Evolutionary conservation across 2,888 invertebrate genomes (phyloP), one percentile per base, ranked within the genome.

Genomic region (Nesidiocoris tenuis): DNA sequence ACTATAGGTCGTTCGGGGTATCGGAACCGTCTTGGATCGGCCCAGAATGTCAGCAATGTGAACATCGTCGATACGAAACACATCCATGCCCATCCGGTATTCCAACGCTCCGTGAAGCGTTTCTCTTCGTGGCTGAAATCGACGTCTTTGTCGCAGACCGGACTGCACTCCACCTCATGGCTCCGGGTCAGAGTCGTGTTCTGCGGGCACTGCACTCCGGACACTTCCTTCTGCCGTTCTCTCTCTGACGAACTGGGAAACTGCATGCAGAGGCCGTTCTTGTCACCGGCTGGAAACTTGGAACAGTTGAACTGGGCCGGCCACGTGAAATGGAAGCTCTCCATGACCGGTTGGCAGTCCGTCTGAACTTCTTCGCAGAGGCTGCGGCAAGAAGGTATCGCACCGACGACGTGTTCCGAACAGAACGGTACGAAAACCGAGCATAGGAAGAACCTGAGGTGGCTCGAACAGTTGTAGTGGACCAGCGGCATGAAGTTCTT

Each of bases 1-100:
- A 96, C 90, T 56, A 95, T 92, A 0, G 96, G 96, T 61, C 96
- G 87, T 82, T 96, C 96, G 0, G 97, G 97, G 85, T 96, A 97
- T 57, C 76, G 66, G 83, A 96, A 98, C 71, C 97, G 86, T 55
- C 90, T 88, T 25, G 94, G 92, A 82, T 96, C 96, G 57, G 96
- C 91, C 85, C 94, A 89, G 84, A 95, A 96, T 0, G 97, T 96
- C 67, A 93, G 85, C 80, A 93, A 84, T 0, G 92, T 91, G 83
- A 96, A 95, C 0, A 92, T 86, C 0, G 96, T 94, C 17, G 95
- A 90, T 0, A 92, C 86, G 81, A 93, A 88, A 78, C 93, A 91
- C 24, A 93, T 84, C 83, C 92, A 90, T 0, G 94, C 91, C 84
- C 93, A 89, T 2, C 91, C 90, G 23, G 89, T 88, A 85, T 91